Evolutionary conservation across 2,888 invertebrate genomes (phyloP).

Genomic region (Volucella inanis): DNA sequence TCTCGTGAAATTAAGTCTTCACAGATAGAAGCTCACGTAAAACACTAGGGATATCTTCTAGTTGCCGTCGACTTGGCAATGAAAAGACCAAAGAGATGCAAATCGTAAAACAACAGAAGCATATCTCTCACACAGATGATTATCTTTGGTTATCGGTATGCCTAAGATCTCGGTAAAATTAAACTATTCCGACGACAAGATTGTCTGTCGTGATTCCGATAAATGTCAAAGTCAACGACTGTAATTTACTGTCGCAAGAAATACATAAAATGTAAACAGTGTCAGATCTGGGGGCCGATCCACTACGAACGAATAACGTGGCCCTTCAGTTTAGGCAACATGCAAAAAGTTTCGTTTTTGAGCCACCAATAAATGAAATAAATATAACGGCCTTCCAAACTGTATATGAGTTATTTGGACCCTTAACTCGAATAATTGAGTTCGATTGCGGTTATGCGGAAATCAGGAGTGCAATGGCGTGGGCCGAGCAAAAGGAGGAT

Average conservation of each 20-base stretch:
- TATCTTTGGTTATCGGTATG: constrained; percentile 77
- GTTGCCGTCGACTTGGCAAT: constrained; percentile 42
- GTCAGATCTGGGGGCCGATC: constrained; percentile 77
- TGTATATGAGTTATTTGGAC: too few species aligned
- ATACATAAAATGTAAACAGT: constrained; percentile 57
- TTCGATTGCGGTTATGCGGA: too few species aligned
- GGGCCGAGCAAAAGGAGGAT: too few species aligned
- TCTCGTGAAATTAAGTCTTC: too few species aligned
- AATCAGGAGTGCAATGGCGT: too few species aligned
- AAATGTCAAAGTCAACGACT: constrained; percentile 80
- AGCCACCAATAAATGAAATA: too few species aligned
- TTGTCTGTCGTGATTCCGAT: constrained; percentile 78
- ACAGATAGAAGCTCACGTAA: too few species aligned
- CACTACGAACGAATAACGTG: constrained; percentile 75
- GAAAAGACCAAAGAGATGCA: constrained; percentile 47
- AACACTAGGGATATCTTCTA: constrained; percentile 29
- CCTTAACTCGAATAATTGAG: too few species aligned
- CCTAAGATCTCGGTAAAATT: constrained; percentile 79
- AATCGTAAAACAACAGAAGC: constrained; percentile 28
- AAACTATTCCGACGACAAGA: constrained; percentile 77
- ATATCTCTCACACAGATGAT: constrained; percentile 29
- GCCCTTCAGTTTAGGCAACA: too few species aligned
- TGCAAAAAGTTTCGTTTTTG: too few species aligned
- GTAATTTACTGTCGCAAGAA: constrained; percentile 72
- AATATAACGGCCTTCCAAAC: too few species aligned